Evolutionary conservation across 2,888 invertebrate species (phyloP).

Genomic region (Ichneumon xanthorius): DNA sequence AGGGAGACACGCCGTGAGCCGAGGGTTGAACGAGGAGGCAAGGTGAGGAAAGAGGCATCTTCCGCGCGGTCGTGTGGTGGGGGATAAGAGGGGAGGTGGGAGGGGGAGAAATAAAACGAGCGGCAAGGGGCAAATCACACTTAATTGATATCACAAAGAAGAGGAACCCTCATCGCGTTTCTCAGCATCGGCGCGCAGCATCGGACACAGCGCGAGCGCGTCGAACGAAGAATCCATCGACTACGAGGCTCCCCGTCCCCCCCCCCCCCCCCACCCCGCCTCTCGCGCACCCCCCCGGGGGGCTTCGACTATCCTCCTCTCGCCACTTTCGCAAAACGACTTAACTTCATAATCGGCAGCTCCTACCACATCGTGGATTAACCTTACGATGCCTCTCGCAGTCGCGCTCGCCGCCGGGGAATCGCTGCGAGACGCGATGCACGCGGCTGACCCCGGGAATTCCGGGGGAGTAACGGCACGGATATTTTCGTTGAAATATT

Average conservation of each 20-base stretch:
- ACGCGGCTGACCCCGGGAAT: constrained; percentile 2
- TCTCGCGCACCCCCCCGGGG: constrained; percentile 43
- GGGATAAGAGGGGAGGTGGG: constrained; percentile 28
- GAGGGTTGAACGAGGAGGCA: constrained; percentile 39
- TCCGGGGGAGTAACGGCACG: constrained; percentile 13
- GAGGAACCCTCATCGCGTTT: constrained; percentile 72
- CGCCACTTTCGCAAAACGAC: constrained; percentile 64
- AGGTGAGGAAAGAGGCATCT: constrained; percentile 42
- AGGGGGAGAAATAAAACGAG: constrained; percentile 41
- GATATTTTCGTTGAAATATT: neutral
- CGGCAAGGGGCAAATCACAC: constrained; percentile 78
- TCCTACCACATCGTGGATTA: constrained; percentile 74
- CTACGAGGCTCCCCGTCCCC: constrained; percentile 21
- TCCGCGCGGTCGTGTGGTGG: constrained; percentile 12
- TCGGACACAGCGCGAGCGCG: constrained; percentile 40
- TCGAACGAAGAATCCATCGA: constrained; percentile 34
- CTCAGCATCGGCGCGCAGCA: constrained; percentile 74
- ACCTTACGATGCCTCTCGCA: constrained; percentile 70
- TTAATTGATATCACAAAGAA: constrained; percentile 83
- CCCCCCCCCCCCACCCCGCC: constrained; percentile 40
- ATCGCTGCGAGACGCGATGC: neutral
- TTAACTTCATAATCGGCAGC: constrained; percentile 81
- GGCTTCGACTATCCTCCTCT: constrained; percentile 46
- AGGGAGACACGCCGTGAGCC: constrained; percentile 48
- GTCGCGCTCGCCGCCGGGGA: constrained; percentile 35